These are phyloP conservation scores for Atrina japonica DNA, from an alignment of 2,888 invertebrate species.

Conservation along the genomic window DNA sequence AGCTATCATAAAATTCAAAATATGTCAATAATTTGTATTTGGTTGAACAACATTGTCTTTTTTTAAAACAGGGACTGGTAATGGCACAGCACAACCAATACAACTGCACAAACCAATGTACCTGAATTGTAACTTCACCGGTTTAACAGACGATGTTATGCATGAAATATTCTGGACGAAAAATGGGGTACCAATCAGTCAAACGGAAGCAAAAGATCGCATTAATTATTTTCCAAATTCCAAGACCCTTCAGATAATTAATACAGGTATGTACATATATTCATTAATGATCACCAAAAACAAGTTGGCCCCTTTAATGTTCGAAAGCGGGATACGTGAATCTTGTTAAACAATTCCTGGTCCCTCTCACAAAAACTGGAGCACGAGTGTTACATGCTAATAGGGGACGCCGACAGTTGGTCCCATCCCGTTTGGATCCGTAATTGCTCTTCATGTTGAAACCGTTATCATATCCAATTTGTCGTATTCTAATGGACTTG, in stretches of 20 bases:
- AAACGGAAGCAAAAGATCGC: constrained; percentile 3
- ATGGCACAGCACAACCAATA: constrained; percentile 12
- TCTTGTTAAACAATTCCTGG: neutral
- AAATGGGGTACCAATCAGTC: constrained; percentile 3
- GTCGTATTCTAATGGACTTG: too few relatives aligned
- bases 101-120: constrained; percentile 15
- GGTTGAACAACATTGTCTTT: too few relatives aligned
- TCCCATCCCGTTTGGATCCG: too few relatives aligned
- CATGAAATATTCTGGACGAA: constrained; percentile 24
- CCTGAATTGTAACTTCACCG: constrained; percentile 19
- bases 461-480: too few relatives aligned
- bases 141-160: constrained; percentile 8
- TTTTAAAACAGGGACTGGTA: neutral
- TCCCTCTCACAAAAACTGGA: too few relatives aligned
- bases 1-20: neutral
- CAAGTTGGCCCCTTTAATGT: neutral
- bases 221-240: constrained; percentile 23
- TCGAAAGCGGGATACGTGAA: neutral
- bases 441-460: too few relatives aligned
- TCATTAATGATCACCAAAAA: too few relatives aligned
- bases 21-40: too few relatives aligned
- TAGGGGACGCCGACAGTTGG: too few relatives aligned
- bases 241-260: constrained; percentile 21
- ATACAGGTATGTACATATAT: constrained; percentile 9
- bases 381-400: too few relatives aligned